Evolutionary conservation across 2,888 invertebrate genomes (phyloP).

Genomic region (Nemapogon koenigi): DNA sequence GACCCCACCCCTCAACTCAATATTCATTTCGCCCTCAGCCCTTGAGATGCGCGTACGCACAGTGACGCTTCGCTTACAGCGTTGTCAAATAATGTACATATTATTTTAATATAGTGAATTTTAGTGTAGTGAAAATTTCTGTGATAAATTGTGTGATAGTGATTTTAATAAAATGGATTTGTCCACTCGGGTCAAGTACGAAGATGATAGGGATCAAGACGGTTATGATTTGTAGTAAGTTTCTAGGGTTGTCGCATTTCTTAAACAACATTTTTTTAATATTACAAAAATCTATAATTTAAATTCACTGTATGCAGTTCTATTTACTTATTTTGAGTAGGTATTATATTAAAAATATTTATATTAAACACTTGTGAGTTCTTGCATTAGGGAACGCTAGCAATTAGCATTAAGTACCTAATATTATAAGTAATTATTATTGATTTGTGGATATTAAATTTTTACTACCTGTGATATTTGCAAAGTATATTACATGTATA

Average conservation of each 20-base stretch:
- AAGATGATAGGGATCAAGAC: conserved; percentile 31
- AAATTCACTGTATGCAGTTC: no score
- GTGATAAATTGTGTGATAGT: conserved; percentile 8
- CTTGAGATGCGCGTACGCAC: conserved; percentile 42
- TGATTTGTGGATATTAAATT: no score
- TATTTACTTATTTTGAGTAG: no score
- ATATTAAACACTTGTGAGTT: no score
- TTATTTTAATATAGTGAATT: conserved; percentile 8
- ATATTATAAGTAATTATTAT: no score
- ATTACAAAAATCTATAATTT: no score
- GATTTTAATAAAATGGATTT: conserved; percentile 40
- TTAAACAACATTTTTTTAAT: no score
- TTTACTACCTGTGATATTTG: no score
- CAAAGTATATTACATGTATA: no score
- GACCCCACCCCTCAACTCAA: conserved; percentile 18
- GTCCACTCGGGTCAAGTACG: conserved; percentile 40
- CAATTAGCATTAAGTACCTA: no score
- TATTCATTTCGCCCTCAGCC: conserved; percentile 27
- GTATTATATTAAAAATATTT: no score
- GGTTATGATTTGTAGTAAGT: conserved; percentile 26
- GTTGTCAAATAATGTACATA: conserved; percentile 6
- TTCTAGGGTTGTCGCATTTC: background rate
- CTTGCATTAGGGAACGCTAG: no score
- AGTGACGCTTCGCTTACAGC: conserved; percentile 11
- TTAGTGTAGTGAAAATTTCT: conserved; percentile 19